phyloP scores from a whole-genome alignment of 2,888 invertebrate species.

The Coleophora flavipennella region DNA sequence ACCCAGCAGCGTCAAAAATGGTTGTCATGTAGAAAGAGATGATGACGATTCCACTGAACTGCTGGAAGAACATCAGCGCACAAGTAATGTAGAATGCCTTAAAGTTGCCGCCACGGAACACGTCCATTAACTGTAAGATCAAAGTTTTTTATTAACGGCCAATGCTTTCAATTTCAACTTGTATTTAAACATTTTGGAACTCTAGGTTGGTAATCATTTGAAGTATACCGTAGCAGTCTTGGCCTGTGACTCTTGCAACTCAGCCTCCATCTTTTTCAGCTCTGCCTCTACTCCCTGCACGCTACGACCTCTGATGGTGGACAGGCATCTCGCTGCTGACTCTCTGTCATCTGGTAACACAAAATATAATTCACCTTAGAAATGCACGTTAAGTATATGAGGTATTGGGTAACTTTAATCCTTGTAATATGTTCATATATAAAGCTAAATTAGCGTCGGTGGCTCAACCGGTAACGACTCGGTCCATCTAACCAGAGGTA shows the following conservation, averaged over 20 bases:
- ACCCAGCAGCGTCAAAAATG: slow-evolving; percentile 80
- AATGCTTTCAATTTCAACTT: no score
- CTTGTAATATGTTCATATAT: no score
- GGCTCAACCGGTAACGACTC: no score
- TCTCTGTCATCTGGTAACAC: slow-evolving; percentile 56
- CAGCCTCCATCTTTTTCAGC: slow-evolving; percentile 72
- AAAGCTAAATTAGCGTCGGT: no score
- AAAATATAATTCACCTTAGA: slow-evolving; percentile 43
- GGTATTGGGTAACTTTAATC: no score
- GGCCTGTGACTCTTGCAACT: slow-evolving; percentile 41
- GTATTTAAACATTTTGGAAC: no score
- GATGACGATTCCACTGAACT: slow-evolving; percentile 86
- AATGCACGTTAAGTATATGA: background rate
- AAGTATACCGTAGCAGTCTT: slow-evolving; percentile 49
- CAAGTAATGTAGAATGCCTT: slow-evolving; percentile 84
- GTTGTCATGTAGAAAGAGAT: slow-evolving; percentile 84
- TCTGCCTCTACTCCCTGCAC: slow-evolving; percentile 75
- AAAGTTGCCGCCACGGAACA: slow-evolving; percentile 77
- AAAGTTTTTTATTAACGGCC: no score
- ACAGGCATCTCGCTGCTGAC: slow-evolving; percentile 76
- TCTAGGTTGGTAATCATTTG: no score
- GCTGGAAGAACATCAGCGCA: slow-evolving; percentile 85
- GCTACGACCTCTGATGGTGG: slow-evolving; percentile 76
- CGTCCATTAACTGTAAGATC: slow-evolving; percentile 61
- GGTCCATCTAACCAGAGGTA: no score